Percentiles rank a stretch among this genome's conserved stretches.
Evolutionary conservation across 2,113 vertebrate species (phyloP).

Genomic region (Oxyura jamaicensis): DNA sequence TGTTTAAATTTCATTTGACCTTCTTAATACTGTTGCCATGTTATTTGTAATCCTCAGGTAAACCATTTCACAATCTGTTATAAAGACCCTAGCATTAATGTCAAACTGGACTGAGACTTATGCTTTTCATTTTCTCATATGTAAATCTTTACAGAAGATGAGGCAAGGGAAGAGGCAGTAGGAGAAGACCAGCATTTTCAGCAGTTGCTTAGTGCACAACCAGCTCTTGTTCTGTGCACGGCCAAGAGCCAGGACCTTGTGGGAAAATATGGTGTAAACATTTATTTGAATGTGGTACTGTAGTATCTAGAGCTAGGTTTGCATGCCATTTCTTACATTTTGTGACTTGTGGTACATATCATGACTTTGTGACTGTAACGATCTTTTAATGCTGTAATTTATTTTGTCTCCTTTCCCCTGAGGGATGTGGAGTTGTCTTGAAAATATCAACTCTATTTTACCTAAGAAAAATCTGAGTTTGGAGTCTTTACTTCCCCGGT

Average conservation of each 20-base stretch:
- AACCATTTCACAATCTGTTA: background rate
- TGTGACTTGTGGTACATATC: background rate
- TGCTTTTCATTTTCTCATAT: background rate
- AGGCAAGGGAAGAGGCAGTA: background rate
- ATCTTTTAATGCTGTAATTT: background rate
- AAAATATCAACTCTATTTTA: background rate
- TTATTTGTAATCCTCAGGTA: background rate
- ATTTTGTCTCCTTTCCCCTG: background rate
- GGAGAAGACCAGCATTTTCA: background rate
- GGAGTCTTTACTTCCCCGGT: background rate
- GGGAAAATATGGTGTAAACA: background rate
- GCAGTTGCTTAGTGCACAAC: background rate
- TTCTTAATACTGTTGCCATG: background rate
- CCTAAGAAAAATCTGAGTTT: background rate
- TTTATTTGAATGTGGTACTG: background rate
- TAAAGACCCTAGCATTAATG: accelerated
- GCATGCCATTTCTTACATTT: background rate
- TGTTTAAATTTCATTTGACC: background rate
- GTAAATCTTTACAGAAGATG: background rate
- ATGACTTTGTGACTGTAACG: background rate
- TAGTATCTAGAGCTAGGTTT: background rate
- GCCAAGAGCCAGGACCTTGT: background rate
- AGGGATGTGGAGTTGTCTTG: background rate
- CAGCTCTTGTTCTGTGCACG: background rate
- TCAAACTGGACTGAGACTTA: background rate